Evolutionary conservation across 2,113 vertebrate species (phyloP).

Genomic region (Salvelinus namaycush): DNA sequence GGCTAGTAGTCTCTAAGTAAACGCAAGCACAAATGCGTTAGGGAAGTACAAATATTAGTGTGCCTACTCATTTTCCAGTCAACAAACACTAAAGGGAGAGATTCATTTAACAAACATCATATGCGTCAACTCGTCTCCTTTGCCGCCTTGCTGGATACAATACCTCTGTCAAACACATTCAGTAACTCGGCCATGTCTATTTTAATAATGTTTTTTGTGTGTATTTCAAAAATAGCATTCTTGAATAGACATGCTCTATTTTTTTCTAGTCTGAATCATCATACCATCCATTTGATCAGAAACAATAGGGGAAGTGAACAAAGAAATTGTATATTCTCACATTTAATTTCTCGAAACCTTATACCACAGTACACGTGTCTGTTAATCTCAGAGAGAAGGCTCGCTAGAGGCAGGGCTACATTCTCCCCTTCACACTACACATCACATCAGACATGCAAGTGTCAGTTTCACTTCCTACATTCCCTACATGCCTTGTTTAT

Average conservation of each 20-base stretch:
- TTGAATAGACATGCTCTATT: neutral
- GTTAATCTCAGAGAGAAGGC: neutral
- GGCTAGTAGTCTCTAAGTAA: conserved; percentile 39
- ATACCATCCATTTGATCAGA: neutral
- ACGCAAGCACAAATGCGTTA: conserved; percentile 30
- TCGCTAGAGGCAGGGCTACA: neutral
- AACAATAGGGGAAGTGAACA: neutral
- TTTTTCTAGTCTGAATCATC: neutral
- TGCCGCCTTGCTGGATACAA: conserved; percentile 3
- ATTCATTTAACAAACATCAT: neutral
- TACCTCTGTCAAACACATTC: neutral
- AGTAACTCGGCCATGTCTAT: conserved; percentile 3
- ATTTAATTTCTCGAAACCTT: neutral
- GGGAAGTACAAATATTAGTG: conserved; percentile 51
- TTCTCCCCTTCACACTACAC: neutral
- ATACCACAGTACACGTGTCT: neutral
- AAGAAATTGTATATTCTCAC: neutral
- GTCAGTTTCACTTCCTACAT: conserved; percentile 76
- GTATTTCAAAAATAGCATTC: neutral
- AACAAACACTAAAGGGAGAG: conserved; percentile 21
- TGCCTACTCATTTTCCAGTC: conserved; percentile 48
- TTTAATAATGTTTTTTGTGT: neutral
- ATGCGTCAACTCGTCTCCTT: conserved; percentile 11
- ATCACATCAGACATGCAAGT: conserved; percentile 6
- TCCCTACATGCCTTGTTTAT: conserved; percentile 51